Base-by-base conservation (phyloP, 2,113 vertebrate genomes). In the Daboia siamensis region DNA sequence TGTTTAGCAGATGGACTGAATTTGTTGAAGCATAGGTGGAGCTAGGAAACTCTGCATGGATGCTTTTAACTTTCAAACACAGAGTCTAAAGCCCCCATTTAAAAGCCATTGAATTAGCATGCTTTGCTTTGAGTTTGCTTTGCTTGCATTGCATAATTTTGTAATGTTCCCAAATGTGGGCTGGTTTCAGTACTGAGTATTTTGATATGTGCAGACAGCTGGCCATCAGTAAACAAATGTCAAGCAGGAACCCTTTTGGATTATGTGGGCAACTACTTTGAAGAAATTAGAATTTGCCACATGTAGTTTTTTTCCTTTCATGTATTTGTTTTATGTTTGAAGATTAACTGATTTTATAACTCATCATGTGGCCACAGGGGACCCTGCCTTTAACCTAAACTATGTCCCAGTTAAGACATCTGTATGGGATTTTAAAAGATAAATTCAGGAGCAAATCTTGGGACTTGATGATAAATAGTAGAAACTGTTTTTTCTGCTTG, bases 401-500 rank as follows among this genome's bases (percentile, higher is more conserved):
- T 85, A 74, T 57, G 1, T 12, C 24, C 51, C 4, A 86, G 21
- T 23, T 2, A n/a, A 9, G 20, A 33, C 39, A 8, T 44, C 80
- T 92, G 9, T 74, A 87, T 92, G 85, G 59, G 52, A 89, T 59
- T 91, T 61, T 11, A 61, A 5, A 46, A 39, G 92, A 59, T 33
- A 20, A 21, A 33, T 59, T 33, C 52, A 55, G 74, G 10, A 57
- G 52, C 80, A 10, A 1, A 48, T 0, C 0, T 57, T 54, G 52
- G 86, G 29, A 80, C 23, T 33, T 1, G 46, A 5, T 90, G 51
- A 0, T 88, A 86, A 94, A 90, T 87, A 91, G 52, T 92, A 55
- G 64, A 84, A 92, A 96, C 91, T 46, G 59, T n/a, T 92, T 93
- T 94, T 88, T 90, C 51, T 64, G 88, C 93, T 89, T 23, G 52